These are phyloP conservation scores for Heliconius cydno DNA, from an alignment of 2,888 invertebrate genomes.

Conservation along the genomic window DNA sequence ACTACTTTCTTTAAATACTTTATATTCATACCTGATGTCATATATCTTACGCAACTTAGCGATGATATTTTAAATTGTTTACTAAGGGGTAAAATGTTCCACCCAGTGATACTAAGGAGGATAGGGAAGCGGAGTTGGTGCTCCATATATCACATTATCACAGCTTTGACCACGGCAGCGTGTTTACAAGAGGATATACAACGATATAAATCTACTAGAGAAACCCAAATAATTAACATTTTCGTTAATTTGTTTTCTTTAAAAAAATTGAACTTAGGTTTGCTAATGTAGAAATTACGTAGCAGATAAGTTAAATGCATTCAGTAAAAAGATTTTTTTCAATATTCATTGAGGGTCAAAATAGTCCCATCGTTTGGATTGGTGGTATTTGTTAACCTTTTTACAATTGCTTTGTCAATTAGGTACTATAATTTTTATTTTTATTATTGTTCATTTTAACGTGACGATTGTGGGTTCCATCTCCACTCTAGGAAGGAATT, in stretches of 20 bases:
- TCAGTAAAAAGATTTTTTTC: too few species aligned
- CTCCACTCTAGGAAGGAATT: too few species aligned
- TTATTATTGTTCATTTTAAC: too few species aligned
- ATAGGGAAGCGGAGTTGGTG: slow-evolving; percentile 14
- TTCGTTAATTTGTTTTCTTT: background rate
- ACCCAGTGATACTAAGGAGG: background rate
- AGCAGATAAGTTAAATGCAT: background rate
- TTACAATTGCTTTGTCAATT: too few species aligned
- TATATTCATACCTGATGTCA: background rate
- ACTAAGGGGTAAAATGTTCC: background rate
- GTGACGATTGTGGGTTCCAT: too few species aligned
- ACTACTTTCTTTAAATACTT: too few species aligned
- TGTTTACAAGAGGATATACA: slow-evolving; percentile 24
- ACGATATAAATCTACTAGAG: slow-evolving; percentile 11
- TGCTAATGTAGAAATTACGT: background rate
- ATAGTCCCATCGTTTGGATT: too few species aligned
- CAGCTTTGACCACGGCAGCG: slow-evolving; percentile 32
- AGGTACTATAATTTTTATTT: too few species aligned
- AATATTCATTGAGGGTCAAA: too few species aligned
- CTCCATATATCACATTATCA: slow-evolving; percentile 30
- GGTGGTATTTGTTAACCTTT: too few species aligned
- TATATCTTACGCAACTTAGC: background rate
- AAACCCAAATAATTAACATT: background rate
- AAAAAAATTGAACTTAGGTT: background rate
- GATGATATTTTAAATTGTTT: slow-evolving; percentile 5